Base-by-base conservation (phyloP, 1,140 invertebrate species). In the Diachasmimorpha longicaudata region DNA sequence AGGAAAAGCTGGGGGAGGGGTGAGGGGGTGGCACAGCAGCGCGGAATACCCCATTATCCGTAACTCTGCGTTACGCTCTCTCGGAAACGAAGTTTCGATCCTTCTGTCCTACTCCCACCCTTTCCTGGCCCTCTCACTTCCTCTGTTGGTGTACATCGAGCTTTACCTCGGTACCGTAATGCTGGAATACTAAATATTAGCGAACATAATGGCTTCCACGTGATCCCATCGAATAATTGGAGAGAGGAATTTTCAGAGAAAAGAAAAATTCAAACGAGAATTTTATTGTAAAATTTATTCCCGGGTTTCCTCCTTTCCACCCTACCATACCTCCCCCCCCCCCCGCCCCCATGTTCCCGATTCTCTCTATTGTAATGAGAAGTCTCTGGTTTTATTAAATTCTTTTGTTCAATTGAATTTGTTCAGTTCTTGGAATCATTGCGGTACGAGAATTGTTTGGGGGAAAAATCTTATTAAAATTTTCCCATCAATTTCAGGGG, bases 81-180 rank as follows among this genome's bases (percentile, higher is more conserved):
- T 48, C 44, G 42, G 44, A 71, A 71, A 71, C 23, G 69, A 71
- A 71, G 39, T 71, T 71, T 71, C 69, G 44, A 71, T 71, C 69
- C 37, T 9, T 21, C 36, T 4, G n/a, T 42, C 31, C 31, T 70
- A 4, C 10, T 37, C 14, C 46, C 46, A 52, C 25, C 31, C 37
- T 10, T 4, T 10, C n/a, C 68, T 42, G 37, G 0, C 10, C 48
- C 39, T 42, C 39, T 42, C 9, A 6, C n/a, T 55, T 10, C 48
- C 10, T 31, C 19, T 25, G 8, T 63, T 31, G 58, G 23, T 25
- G 23, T 63, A 63, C 58, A 23, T 14, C 16, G 19, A 31, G 58
- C 58, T 63, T 63, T 63, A 31, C n/a, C 58, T 25, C 23, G 21
- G 19, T 63, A 63, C 58, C 31, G 13, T 63, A 25, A 63, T 63